Evolutionary conservation across 2,797 vertebrate species (phyloP).

Genomic region (Tangara arthus): DNA sequence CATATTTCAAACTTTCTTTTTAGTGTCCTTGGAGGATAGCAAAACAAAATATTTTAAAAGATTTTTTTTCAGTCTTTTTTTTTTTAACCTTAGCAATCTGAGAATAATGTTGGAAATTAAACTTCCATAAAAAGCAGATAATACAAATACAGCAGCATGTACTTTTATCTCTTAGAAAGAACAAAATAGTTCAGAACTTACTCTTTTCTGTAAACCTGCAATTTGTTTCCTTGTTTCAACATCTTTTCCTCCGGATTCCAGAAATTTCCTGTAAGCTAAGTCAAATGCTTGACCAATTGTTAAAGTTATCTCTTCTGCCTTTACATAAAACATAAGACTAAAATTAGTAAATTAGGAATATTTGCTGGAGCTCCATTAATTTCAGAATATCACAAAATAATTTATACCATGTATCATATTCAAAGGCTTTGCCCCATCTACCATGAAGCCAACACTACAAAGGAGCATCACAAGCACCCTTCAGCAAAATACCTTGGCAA

Average conservation of each 20-base stretch:
- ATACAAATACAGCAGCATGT: background rate
- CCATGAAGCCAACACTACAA: background rate
- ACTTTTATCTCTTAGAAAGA: background rate
- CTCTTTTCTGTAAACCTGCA: slow-evolving; percentile 92
- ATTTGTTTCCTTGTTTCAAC: slow-evolving; percentile 98
- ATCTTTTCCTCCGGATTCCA: slow-evolving; percentile 97
- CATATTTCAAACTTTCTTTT: background rate
- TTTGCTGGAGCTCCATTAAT: background rate
- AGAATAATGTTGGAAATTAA: background rate
- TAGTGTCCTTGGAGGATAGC: background rate
- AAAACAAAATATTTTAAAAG: background rate
- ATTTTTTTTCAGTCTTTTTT: background rate
- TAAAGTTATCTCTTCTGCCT: slow-evolving; percentile 98
- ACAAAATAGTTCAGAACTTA: slow-evolving; percentile 64
- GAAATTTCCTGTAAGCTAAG: slow-evolving; percentile 97
- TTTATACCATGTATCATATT: background rate
- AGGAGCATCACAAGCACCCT: background rate
- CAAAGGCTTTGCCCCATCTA: background rate
- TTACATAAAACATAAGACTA: slow-evolving; percentile 59
- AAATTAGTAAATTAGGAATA: background rate
- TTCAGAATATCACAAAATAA: background rate
- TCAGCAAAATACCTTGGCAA: background rate
- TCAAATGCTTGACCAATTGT: slow-evolving; percentile 99
- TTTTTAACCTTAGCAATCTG: background rate
- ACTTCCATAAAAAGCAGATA: background rate